Percentiles rank a stretch among this genome's conserved stretches.
Evolutionary conservation across 2,888 invertebrate genomes (phyloP).

Genomic region (Habrosyne pyritoides): DNA sequence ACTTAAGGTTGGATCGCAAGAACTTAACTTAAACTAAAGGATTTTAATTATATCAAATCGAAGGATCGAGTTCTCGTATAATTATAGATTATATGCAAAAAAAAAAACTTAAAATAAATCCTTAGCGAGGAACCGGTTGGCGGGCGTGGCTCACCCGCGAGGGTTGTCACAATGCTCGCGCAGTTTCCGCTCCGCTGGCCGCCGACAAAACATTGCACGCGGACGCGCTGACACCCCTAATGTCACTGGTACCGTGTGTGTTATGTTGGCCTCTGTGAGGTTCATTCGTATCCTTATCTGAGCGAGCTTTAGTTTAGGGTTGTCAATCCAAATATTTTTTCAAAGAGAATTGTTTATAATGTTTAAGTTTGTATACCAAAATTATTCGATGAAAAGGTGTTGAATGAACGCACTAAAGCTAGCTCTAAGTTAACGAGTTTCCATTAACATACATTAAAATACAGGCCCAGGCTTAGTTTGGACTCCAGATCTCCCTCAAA

Average conservation of each 20-base stretch:
- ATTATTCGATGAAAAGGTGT: constrained; percentile 8
- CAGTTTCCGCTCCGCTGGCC: constrained; percentile 66
- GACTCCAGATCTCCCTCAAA: too few species aligned
- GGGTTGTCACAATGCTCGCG: constrained; percentile 67
- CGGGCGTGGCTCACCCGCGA: constrained; percentile 52
- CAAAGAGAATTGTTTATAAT: too few species aligned
- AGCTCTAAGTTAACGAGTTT: too few species aligned
- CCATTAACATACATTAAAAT: too few species aligned
- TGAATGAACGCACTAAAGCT: not conserved
- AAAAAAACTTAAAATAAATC: constrained; percentile 31
- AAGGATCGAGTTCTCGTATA: not conserved
- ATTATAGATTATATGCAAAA: not conserved
- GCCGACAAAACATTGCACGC: constrained; percentile 62
- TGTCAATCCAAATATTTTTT: constrained; percentile 16
- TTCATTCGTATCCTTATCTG: constrained; percentile 36
- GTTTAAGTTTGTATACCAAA: too few species aligned
- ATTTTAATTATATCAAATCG: too few species aligned
- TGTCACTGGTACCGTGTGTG: constrained; percentile 51
- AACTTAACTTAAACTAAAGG: too few species aligned
- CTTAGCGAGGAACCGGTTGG: constrained; percentile 29
- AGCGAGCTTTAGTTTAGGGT: constrained; percentile 37
- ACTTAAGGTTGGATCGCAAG: too few species aligned
- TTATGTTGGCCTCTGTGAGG: constrained; percentile 43
- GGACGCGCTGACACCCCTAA: constrained; percentile 67
- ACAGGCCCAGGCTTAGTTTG: too few species aligned